Evolutionary conservation across 2,113 vertebrate species (phyloP).

Genomic region (Lagopus leucura): DNA sequence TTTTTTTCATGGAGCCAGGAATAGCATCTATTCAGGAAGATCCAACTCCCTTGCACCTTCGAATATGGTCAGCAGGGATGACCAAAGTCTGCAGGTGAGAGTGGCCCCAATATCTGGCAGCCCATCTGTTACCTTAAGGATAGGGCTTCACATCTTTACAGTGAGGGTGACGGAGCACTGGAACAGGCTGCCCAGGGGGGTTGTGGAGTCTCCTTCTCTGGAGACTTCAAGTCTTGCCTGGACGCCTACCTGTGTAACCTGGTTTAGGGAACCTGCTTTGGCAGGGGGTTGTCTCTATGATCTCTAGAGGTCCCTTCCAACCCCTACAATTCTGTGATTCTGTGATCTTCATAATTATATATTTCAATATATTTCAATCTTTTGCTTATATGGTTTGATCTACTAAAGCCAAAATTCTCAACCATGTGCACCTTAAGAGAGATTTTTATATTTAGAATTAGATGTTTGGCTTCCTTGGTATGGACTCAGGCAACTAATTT

Average conservation of each 20-base stretch:
- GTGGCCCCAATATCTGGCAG: conserved; percentile 27
- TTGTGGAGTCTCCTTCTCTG: no score
- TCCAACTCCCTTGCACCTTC: conserved; percentile 50
- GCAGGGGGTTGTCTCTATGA: no score
- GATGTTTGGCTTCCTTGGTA: not conserved
- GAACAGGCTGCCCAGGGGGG: no score
- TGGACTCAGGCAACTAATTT: not conserved
- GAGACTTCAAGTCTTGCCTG: no score
- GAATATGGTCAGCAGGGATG: conserved; percentile 20
- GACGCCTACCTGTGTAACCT: no score
- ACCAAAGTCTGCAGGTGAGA: conserved; percentile 7
- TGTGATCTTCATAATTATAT: not conserved
- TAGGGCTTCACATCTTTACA: not conserved
- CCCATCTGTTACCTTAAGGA: conserved; percentile 29
- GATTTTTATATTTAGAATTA: not conserved
- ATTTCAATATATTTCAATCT: not conserved
- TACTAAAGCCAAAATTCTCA: not conserved
- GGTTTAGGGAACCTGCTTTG: no score
- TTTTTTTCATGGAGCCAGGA: not conserved
- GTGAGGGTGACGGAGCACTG: no score
- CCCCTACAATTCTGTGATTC: no score
- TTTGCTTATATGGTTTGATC: not conserved
- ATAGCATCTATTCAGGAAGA: conserved; percentile 64
- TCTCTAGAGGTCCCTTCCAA: no score
- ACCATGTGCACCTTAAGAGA: not conserved